These are phyloP conservation scores for Spisula subtruncata DNA, from an alignment of 2,888 invertebrate species.

Conservation along the genomic window DNA sequence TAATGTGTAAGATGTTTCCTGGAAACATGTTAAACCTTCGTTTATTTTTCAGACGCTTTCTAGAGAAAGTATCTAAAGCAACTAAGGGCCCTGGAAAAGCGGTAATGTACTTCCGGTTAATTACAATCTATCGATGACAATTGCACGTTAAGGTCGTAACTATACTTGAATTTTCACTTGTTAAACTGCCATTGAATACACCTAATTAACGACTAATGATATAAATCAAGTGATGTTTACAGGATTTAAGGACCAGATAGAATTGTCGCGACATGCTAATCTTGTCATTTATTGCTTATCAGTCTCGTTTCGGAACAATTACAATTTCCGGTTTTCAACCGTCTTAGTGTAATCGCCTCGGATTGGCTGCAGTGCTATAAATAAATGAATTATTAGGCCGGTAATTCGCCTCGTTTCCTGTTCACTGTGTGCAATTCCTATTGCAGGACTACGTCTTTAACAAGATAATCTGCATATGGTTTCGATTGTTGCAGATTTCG, in stretches of 20 bases:
- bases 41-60: neutral
- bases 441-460: slow-evolving; percentile 30
- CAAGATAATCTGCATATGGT: slow-evolving; percentile 27
- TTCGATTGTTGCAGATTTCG: slow-evolving; percentile 34
- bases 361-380: slow-evolving; percentile 58
- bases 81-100: neutral
- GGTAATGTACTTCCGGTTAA: slow-evolving; percentile 46
- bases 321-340: slow-evolving; percentile 62
- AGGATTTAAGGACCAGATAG: slow-evolving; percentile 17
- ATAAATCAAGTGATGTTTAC: slow-evolving; percentile 33
- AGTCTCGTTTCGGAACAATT: slow-evolving; percentile 50
- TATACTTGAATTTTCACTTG: slow-evolving; percentile 24
- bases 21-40: slow-evolving; percentile 6
- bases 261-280: slow-evolving; percentile 4
- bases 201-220: slow-evolving; percentile 50
- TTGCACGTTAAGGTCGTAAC: neutral
- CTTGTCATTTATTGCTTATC: slow-evolving; percentile 54
- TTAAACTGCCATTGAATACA: slow-evolving; percentile 19
- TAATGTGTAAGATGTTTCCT: slow-evolving; percentile 23
- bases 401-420: slow-evolving; percentile 70
- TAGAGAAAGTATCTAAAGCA: neutral
- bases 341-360: slow-evolving; percentile 59
- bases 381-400: slow-evolving; percentile 64
- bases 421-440: slow-evolving; percentile 56
- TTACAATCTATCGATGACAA: slow-evolving; percentile 18